Conservation (phyloP, 2,113 vertebrate species). For the Maccullochella peelii region DNA sequence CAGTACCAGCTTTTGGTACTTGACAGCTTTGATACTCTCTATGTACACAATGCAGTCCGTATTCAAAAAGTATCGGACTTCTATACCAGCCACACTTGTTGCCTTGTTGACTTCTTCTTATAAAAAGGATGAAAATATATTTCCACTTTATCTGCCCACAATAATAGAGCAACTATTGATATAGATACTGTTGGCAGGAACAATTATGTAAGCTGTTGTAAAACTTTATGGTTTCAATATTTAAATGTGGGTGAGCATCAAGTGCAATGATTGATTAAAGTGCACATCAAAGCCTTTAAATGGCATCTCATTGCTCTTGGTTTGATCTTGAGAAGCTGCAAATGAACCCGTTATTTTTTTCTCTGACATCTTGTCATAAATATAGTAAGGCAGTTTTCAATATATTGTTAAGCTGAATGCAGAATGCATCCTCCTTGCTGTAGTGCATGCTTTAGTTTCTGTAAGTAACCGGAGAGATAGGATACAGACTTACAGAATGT, state of each 20-base stretch:
- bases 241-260: not conserved
- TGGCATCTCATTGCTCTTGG: not conserved
- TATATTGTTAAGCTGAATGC: conserved; percentile 16
- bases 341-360: conserved; percentile 22
- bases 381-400: conserved; percentile 1
- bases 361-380: conserved; percentile 14
- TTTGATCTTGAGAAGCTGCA: conserved; percentile 29
- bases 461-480: not conserved
- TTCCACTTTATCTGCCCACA: not conserved
- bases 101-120: not conserved
- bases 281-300: conserved; percentile 28
- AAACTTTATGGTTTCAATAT: conserved; percentile 13
- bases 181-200: not conserved
- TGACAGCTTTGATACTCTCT: not conserved
- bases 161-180: not conserved
- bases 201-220: not conserved
- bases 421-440: conserved; percentile 5
- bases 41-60: not conserved
- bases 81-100: not conserved
- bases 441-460: conserved; percentile 10
- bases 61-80: not conserved
- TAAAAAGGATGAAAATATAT: not conserved
- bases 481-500: conserved; percentile 12
- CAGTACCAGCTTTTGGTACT: not conserved
- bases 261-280: conserved; percentile 8